phyloP scores from a whole-genome alignment of 2,888 invertebrate species.

The Aleiodes alternator region DNA sequence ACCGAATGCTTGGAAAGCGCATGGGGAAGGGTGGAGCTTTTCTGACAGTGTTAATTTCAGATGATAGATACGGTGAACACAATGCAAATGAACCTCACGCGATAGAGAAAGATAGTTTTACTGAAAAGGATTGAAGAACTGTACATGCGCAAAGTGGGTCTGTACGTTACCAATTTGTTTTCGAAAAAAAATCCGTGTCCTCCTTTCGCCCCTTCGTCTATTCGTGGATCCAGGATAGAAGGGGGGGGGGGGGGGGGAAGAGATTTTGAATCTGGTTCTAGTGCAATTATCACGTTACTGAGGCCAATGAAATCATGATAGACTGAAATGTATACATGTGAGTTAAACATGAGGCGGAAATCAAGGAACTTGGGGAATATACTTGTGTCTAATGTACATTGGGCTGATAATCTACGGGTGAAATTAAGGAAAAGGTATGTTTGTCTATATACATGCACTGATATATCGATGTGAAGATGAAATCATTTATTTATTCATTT shows the following conservation, averaged over 20 bases:
- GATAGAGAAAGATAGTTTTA: conserved; percentile 52
- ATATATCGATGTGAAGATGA: too few species aligned
- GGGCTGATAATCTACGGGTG: not conserved
- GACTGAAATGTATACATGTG: conserved; percentile 36
- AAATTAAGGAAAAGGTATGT: too few species aligned
- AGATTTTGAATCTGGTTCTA: conserved; percentile 44
- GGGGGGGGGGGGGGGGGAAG: not conserved
- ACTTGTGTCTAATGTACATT: not conserved
- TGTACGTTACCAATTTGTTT: conserved; percentile 31
- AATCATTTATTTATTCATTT: too few species aligned
- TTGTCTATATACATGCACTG: too few species aligned
- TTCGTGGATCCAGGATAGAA: conserved; percentile 15
- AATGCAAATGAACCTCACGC: conserved; percentile 71
- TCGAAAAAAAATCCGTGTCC: not conserved
- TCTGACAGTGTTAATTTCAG: conserved; percentile 72
- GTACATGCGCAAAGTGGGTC: conserved; percentile 34
- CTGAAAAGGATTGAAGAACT: conserved; percentile 27
- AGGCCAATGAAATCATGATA: conserved; percentile 38
- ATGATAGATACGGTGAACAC: conserved; percentile 68
- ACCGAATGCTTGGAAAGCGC: conserved; percentile 59
- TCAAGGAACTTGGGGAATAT: conserved; percentile 36
- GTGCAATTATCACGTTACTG: conserved; percentile 55
- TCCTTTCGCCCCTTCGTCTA: conserved; percentile 33
- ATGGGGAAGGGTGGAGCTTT: conserved; percentile 8
- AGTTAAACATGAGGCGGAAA: conserved; percentile 47